These are phyloP conservation scores for Morone saxatilis DNA, from an alignment of 2,113 vertebrate species.

Conservation along the genomic window DNA sequence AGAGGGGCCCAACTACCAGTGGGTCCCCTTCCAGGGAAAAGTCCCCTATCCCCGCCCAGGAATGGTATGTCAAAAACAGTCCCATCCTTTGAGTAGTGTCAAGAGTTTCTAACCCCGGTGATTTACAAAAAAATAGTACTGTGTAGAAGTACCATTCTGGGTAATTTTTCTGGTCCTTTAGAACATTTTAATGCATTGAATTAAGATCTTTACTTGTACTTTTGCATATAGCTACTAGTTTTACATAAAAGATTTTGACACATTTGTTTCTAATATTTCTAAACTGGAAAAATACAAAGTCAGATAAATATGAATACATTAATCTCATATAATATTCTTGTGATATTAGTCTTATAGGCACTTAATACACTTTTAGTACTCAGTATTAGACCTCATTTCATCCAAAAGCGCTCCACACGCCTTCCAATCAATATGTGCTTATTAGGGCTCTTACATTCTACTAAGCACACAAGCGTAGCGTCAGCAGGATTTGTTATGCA, in stretches of 20 bases:
- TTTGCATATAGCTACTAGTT: not conserved
- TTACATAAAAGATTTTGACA: not conserved
- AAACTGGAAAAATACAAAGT: not conserved
- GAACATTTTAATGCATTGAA: too few species aligned
- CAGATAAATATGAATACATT: not conserved
- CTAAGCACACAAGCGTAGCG: slow-evolving; percentile 36
- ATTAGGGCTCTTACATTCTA: slow-evolving; percentile 43
- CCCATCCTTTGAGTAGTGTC: not conserved
- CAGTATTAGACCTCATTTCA: slow-evolving; percentile 22
- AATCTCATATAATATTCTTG: not conserved
- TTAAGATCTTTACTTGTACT: not conserved
- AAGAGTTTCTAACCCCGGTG: not conserved
- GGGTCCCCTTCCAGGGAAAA: slow-evolving; percentile 96
- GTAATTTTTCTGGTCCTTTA: too few species aligned
- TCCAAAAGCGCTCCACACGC: slow-evolving; percentile 11
- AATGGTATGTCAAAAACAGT: slow-evolving; percentile 87
- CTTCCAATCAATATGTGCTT: slow-evolving; percentile 57
- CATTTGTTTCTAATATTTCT: not conserved
- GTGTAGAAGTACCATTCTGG: too few species aligned
- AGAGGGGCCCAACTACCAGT: slow-evolving; percentile 97
- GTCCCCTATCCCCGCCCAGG: slow-evolving; percentile 97
- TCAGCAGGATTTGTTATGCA: slow-evolving; percentile 70
- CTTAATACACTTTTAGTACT: slow-evolving; percentile 14
- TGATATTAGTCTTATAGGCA: not conserved
- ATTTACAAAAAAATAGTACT: too few species aligned